These are phyloP conservation scores for Drosophila lacicola DNA, from an alignment of 2,888 invertebrate species.

Conservation along the genomic window DNA sequence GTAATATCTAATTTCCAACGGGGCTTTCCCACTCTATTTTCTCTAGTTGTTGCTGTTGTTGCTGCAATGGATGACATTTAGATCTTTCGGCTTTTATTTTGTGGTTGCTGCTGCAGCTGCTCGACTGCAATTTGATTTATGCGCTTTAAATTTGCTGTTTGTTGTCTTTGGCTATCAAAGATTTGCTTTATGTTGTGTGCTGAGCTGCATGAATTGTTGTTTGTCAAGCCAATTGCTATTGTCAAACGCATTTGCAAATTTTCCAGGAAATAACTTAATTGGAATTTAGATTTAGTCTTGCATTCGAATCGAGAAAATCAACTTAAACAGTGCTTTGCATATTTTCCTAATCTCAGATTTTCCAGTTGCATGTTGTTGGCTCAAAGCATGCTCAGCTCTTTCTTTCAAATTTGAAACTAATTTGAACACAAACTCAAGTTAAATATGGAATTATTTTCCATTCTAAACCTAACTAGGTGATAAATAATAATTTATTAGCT, in stretches of 20 bases:
- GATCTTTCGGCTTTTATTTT: conserved; percentile 23
- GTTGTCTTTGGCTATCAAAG: conserved; percentile 27
- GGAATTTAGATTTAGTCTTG: background rate
- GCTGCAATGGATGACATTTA: conserved; percentile 23
- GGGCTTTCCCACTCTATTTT: conserved; percentile 14
- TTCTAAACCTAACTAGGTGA: too few species aligned
- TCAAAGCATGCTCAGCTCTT: too few species aligned
- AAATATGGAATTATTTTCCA: too few species aligned
- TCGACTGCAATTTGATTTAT: conserved; percentile 68
- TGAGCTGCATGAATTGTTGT: conserved; percentile 30
- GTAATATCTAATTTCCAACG: conserved; percentile 73
- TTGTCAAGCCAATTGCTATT: conserved; percentile 44
- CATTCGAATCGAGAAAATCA: background rate
- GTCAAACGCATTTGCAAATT: conserved; percentile 26
- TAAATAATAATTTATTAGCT: too few species aligned
- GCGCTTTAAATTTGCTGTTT: conserved; percentile 58
- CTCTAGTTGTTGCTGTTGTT: background rate
- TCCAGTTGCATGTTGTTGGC: too few species aligned
- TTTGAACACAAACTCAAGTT: too few species aligned
- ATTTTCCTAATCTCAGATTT: too few species aligned
- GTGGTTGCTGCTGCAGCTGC: conserved; percentile 8
- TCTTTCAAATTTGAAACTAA: too few species aligned
- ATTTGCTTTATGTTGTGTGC: conserved; percentile 34
- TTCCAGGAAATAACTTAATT: conserved; percentile 21
- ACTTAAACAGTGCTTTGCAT: background rate